Evolutionary conservation across 2,888 invertebrate genomes (phyloP).

Genomic region (Apotomis betuletana): DNA sequence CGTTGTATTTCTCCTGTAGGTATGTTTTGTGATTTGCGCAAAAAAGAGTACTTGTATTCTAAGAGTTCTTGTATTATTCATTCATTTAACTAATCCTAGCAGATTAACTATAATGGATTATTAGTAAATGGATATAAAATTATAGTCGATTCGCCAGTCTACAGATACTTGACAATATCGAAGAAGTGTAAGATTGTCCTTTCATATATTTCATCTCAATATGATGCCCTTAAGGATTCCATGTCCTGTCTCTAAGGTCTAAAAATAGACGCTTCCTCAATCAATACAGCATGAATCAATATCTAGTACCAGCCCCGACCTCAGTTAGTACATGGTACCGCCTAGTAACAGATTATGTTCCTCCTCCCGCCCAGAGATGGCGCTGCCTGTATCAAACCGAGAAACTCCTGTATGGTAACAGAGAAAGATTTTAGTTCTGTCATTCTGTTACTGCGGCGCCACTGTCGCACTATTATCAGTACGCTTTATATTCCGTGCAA

Average conservation of each 20-base stretch:
- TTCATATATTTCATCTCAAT: too few species aligned
- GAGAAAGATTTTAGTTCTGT: slow-evolving; percentile 18
- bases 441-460: slow-evolving; percentile 6
- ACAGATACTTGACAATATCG: too few species aligned
- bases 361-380: slow-evolving; percentile 29
- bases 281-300: slow-evolving; percentile 35
- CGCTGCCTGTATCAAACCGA: slow-evolving; percentile 29
- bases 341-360: slow-evolving; percentile 27
- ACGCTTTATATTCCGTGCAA: too few species aligned
- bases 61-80: too few species aligned
- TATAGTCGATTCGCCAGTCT: too few species aligned
- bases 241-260: slow-evolving; percentile 1
- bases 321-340: not conserved
- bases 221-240: slow-evolving; percentile 1
- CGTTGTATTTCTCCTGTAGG: too few species aligned
- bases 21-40: too few species aligned
- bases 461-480: not conserved
- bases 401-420: slow-evolving; percentile 17
- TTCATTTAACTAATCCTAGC: too few species aligned
- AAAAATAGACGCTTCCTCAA: slow-evolving; percentile 12
- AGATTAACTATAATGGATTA: too few species aligned
- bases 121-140: too few species aligned
- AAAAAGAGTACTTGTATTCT: too few species aligned
- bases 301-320: slow-evolving; percentile 6
- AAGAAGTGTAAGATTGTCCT: too few species aligned